Evolutionary conservation across 2,113 vertebrate genomes (phyloP).

Genomic region (Lucifuga dentata): DNA sequence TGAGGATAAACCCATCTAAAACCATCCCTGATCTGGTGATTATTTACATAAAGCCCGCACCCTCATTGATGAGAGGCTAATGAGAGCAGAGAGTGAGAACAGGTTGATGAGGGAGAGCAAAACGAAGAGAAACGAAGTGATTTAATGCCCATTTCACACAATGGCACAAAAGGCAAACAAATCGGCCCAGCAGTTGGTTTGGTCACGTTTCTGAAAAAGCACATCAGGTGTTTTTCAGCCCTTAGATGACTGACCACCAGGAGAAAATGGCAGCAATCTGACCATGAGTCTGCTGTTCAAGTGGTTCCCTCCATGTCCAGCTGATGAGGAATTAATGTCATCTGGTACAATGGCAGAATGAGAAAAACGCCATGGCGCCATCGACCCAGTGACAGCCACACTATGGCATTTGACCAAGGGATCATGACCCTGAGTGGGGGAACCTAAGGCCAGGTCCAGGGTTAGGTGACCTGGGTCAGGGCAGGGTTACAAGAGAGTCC

Average conservation of each 20-base stretch:
- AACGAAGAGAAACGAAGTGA: no score
- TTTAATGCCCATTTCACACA: slow-evolving; percentile 36
- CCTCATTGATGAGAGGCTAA: slow-evolving; percentile 33
- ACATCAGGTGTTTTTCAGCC: slow-evolving; percentile 28
- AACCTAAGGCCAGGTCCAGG: slow-evolving; percentile 60
- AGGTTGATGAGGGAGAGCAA: background rate
- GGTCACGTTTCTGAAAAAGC: slow-evolving; percentile 14
- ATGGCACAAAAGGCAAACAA: slow-evolving; percentile 48
- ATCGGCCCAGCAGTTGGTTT: slow-evolving; percentile 36
- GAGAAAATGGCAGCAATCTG: slow-evolving; percentile 27
- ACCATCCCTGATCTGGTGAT: slow-evolving; percentile 41
- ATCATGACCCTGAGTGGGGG: slow-evolving; percentile 51
- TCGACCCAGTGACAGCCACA: slow-evolving; percentile 64
- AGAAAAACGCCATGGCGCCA: slow-evolving; percentile 36
- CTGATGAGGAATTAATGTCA: slow-evolving; percentile 73
- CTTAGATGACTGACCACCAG: slow-evolving; percentile 11
- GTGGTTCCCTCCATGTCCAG: slow-evolving; percentile 41
- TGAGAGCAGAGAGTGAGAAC: slow-evolving; percentile 3
- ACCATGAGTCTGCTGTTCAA: slow-evolving; percentile 41
- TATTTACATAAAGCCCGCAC: slow-evolving; percentile 48
- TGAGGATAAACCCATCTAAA: slow-evolving; percentile 41
- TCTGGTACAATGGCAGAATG: slow-evolving; percentile 58
- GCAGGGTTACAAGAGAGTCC: slow-evolving; percentile 58
- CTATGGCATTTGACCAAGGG: slow-evolving; percentile 65
- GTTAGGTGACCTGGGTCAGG: slow-evolving; percentile 61